These are phyloP conservation scores for Monochamus saltuarius DNA, from an alignment of 1,140 invertebrate species.

Conservation along the genomic window DNA sequence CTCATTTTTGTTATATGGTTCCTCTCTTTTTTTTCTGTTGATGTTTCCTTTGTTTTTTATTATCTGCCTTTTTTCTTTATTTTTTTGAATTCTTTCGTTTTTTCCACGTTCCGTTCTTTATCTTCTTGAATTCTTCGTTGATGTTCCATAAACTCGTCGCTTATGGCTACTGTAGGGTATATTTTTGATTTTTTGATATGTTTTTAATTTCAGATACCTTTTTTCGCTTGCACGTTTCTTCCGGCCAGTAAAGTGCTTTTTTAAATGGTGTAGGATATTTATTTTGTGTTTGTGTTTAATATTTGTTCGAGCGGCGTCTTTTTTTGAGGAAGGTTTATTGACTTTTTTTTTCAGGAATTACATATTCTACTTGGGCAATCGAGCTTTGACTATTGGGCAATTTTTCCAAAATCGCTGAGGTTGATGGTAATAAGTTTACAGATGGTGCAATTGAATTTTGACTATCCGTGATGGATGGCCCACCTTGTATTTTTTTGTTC, in stretches of 20 bases:
- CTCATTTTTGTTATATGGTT: too few relatives aligned
- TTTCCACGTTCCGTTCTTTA: not conserved
- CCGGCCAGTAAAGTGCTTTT: not conserved
- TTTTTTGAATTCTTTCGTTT: not conserved
- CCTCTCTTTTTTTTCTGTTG: too few relatives aligned
- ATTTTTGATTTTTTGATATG: not conserved
- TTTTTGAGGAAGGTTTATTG: not conserved
- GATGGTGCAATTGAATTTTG: too few relatives aligned
- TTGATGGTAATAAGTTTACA: too few relatives aligned
- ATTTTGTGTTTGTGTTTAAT: too few relatives aligned
- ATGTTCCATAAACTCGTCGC: not conserved
- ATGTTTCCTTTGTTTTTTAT: not conserved
- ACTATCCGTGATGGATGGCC: too few relatives aligned
- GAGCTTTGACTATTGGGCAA: too few relatives aligned
- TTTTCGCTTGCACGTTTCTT: not conserved
- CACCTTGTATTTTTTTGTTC: too few relatives aligned
- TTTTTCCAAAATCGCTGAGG: too few relatives aligned
- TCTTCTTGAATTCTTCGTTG: slow-evolving; percentile 3
- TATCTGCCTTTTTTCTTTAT: not conserved
- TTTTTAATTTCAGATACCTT: not conserved
- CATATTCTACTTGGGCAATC: too few relatives aligned
- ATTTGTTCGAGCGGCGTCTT: too few relatives aligned
- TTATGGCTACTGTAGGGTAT: not conserved
- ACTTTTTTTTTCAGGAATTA: not conserved
- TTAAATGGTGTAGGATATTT: not conserved